Base-by-base conservation (phyloP, 1,140 invertebrate genomes). In the Danaus melanippus region DNA sequence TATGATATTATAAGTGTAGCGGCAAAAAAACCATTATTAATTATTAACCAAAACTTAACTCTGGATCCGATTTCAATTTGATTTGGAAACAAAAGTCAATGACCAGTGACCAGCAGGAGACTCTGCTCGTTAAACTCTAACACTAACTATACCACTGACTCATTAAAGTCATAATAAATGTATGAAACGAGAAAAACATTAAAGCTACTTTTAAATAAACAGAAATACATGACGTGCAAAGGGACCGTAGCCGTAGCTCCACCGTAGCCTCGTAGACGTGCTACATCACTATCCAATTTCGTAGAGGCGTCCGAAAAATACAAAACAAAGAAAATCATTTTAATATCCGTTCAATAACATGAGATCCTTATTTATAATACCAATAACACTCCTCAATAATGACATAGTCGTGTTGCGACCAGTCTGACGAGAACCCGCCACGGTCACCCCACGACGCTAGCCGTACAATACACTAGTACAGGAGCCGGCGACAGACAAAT, bases 321-420 rank as follows among this genome's bases (percentile, higher is more conserved):
- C 64, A 62, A 67, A 69, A 70, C 62, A 67, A 71, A 69, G 57
- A 53, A 69, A 71, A 74, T 74, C 67, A 74, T 74, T 74, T 69
- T 74, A 74, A 74, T 74, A 74, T 74, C 65, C 56, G 63, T 61
- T 71, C 71, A 74, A 74, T 74, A 74, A 62, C 67, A 64, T 66
- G 61, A 71, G 69, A 67, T 66, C 66, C 67, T 82, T 82, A 75
- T 82, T 82, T 82, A 82, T 82, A 75, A 74, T 67, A 64, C 69
- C 71, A 82, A 79, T 79, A 82, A 79, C 76, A 76, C 64, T 74
- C 67, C 68, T 77, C 74, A 77, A 78, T 78, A 82, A 82, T 82
- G 76, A 82, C 76, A 64, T 67, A 70, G 66, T 58, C 65, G 43
- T 49, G 57, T 65, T 63, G 52, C 43, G 50, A 54, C 76, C 76